Conservation (phyloP, 2,113 vertebrate genomes). For the Leptodactylus fuscus region DNA sequence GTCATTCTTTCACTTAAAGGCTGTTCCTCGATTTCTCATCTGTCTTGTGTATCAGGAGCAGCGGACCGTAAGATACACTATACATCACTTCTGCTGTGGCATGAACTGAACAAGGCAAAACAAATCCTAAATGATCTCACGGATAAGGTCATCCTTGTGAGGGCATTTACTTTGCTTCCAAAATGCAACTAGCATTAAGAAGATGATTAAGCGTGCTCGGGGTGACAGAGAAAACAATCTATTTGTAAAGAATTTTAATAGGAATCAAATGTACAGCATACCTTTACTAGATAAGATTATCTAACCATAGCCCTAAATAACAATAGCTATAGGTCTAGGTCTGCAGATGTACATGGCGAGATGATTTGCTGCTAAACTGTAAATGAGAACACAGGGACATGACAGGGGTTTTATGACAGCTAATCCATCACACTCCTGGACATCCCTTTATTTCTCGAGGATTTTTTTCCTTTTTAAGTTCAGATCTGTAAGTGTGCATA, state of each 20-base stretch:
- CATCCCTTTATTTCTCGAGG: too few relatives aligned
- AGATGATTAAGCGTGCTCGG: constrained; percentile 63
- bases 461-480: too few relatives aligned
- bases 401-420: background rate
- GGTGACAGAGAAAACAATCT: constrained; percentile 60
- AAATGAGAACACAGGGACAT: background rate
- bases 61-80: constrained; percentile 65
- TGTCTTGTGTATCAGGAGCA: constrained; percentile 66
- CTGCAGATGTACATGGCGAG: background rate
- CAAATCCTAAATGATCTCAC: constrained; percentile 63
- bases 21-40: constrained; percentile 61
- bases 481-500: too few relatives aligned
- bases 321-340: background rate
- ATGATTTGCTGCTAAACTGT: background rate
- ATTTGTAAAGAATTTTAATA: constrained; percentile 60
- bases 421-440: too few relatives aligned
- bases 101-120: constrained; percentile 68
- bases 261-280: constrained; percentile 57
- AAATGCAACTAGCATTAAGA: constrained; percentile 63
- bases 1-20: constrained; percentile 61
- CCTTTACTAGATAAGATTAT: constrained; percentile 55
- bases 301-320: background rate
- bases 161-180: constrained; percentile 66
- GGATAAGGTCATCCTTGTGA: constrained; percentile 64
- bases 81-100: constrained; percentile 72